A percentile compares a stretch with the other conserved stretches of the same genome.
Evolutionary conservation across 1,140 invertebrate genomes (phyloP).

Genomic region (Apis mellifera): DNA sequence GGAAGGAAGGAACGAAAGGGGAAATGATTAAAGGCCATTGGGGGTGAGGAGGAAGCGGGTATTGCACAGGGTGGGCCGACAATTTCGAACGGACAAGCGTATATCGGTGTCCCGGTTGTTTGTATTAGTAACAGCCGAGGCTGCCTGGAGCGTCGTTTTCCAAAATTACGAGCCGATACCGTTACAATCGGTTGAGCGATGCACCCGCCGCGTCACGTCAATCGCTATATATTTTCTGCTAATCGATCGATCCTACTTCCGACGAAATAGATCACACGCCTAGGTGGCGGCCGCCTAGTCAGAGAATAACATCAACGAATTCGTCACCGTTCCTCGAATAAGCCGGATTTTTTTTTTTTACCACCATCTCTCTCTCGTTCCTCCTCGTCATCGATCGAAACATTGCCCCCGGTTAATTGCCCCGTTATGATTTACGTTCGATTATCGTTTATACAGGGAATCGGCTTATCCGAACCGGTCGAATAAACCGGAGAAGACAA

Average conservation of each 20-base stretch:
- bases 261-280: constrained; percentile 52
- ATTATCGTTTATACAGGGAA: neutral
- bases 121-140: constrained; percentile 53
- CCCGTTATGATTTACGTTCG: no score
- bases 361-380: neutral
- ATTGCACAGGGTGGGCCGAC: constrained; percentile 20
- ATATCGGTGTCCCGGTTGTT: constrained; percentile 49
- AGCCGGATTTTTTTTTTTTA: constrained; percentile 3
- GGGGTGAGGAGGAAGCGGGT: no score
- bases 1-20: neutral
- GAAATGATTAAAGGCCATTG: neutral
- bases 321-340: constrained; percentile 44
- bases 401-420: neutral
- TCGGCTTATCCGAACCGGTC: neutral
- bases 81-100: constrained; percentile 45
- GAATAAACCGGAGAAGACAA: neutral
- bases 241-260: constrained; percentile 64
- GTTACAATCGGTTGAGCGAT: constrained; percentile 64
- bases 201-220: constrained; percentile 59
- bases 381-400: constrained; percentile 17
- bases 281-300: constrained; percentile 28
- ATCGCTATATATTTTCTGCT: constrained; percentile 64
- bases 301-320: constrained; percentile 48
- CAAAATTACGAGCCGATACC: constrained; percentile 66
- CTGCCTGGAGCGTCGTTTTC: constrained; percentile 60